Evolutionary conservation across 2,888 invertebrate genomes (phyloP).

Genomic region (Acleris cristana): DNA sequence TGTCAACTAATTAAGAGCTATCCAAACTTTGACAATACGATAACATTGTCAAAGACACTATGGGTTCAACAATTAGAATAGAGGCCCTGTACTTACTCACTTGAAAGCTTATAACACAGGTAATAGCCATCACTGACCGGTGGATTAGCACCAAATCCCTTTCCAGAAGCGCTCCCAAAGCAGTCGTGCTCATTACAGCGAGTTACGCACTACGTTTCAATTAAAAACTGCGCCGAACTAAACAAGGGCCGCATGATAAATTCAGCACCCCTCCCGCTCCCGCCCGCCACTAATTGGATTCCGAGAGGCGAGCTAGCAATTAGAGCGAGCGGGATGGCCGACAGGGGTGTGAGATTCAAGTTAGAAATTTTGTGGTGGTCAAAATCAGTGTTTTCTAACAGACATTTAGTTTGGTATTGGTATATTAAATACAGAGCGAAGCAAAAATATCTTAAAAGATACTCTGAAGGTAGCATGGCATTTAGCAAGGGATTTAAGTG

Average conservation of each 20-base stretch:
- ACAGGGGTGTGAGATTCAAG: slow-evolving; percentile 11
- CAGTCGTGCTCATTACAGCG: slow-evolving; percentile 58
- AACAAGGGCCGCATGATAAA: slow-evolving; percentile 74
- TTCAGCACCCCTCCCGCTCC: slow-evolving; percentile 66
- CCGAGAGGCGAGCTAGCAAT: slow-evolving; percentile 69
- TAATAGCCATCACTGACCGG: not conserved
- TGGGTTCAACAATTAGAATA: no score
- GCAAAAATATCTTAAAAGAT: no score
- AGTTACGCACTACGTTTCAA: slow-evolving; percentile 75
- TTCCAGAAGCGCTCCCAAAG: slow-evolving; percentile 47
- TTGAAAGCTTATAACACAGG: no score
- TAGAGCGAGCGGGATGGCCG: slow-evolving; percentile 63
- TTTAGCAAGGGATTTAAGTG: no score
- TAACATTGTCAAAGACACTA: no score
- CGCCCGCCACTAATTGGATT: slow-evolving; percentile 73
- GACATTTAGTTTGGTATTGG: not conserved
- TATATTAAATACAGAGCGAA: no score
- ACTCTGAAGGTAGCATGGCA: no score
- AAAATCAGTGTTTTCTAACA: not conserved
- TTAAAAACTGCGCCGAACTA: slow-evolving; percentile 68
- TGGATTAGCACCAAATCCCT: slow-evolving; percentile 15
- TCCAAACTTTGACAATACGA: no score
- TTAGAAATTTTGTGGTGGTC: not conserved
- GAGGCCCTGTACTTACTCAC: no score
- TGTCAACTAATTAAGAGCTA: no score